Conservation (phyloP, 2,888 invertebrate genomes). For the Pristionchus maxplancki region DNA sequence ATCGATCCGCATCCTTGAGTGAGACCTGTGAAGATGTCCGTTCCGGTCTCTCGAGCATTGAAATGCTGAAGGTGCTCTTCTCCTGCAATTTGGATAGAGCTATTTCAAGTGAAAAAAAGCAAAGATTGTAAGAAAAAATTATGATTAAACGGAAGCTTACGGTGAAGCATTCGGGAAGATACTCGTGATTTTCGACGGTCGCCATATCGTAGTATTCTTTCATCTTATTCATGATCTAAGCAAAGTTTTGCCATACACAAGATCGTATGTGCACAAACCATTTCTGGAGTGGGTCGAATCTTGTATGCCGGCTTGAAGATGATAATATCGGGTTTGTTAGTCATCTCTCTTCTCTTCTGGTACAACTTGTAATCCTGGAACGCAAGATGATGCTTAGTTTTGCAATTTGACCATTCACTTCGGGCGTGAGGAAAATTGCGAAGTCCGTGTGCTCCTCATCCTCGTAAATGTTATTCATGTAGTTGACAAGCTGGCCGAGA, state of each 20-base stretch:
- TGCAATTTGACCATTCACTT: not conserved
- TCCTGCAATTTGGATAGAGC: not conserved
- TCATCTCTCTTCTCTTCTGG: conserved; percentile 46
- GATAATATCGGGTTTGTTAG: conserved; percentile 51
- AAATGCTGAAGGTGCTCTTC: not conserved
- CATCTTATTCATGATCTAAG: conserved; percentile 54
- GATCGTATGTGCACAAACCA: conserved; percentile 38
- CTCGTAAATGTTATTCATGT: conserved; percentile 57
- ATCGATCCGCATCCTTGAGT: not conserved
- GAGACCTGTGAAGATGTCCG: not conserved
- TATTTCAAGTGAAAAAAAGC: too few relatives aligned
- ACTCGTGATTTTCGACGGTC: conserved; percentile 53
- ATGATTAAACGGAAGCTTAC: not conserved
- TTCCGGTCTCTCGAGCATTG: not conserved
- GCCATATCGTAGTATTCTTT: conserved; percentile 50
- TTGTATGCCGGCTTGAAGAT: conserved; percentile 54
- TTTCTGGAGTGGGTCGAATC: conserved; percentile 53
- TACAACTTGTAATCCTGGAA: conserved; percentile 47
- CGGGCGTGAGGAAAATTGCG: conserved; percentile 51
- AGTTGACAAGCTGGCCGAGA: conserved; percentile 47
- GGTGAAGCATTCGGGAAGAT: conserved; percentile 52
- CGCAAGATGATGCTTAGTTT: not conserved
- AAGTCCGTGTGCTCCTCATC: conserved; percentile 54
- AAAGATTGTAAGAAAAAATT: not conserved
- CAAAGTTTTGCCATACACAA: not conserved